A percentile compares a stretch with the other conserved stretches of the same genome.
These are phyloP conservation scores for Heliangelus exortis DNA, from an alignment of 2,797 vertebrate genomes.

Conservation along the genomic window DNA sequence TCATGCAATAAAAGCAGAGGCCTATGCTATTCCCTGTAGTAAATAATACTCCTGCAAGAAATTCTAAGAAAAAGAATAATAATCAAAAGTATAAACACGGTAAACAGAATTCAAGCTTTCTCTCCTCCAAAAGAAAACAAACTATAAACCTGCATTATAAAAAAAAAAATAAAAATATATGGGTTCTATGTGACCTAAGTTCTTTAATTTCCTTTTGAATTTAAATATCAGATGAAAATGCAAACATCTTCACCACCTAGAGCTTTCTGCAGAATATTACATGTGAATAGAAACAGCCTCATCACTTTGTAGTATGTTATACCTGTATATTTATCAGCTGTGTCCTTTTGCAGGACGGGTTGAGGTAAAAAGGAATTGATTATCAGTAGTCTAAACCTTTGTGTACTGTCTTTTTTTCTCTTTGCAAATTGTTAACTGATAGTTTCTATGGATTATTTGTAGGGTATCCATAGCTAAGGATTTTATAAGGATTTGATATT, in stretches of 20 bases:
- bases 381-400: background rate
- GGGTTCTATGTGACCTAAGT: background rate
- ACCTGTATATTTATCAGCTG: background rate
- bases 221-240: background rate
- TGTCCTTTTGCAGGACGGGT: background rate
- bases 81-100: background rate
- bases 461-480: background rate
- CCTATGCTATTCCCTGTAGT: background rate
- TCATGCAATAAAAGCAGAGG: background rate
- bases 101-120: background rate
- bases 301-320: background rate
- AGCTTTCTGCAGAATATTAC: background rate
- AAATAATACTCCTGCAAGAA: background rate
- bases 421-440: background rate
- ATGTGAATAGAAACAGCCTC: background rate
- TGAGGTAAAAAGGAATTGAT: background rate
- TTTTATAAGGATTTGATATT: background rate
- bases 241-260: background rate
- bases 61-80: background rate
- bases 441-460: background rate
- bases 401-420: rapidly evolving
- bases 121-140: background rate
- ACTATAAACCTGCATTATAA: background rate
- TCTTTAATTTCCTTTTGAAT: background rate
- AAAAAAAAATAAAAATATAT: background rate